Evolutionary conservation across 2,888 invertebrate species (phyloP).

Genomic region (Polyommatus iphigenia): DNA sequence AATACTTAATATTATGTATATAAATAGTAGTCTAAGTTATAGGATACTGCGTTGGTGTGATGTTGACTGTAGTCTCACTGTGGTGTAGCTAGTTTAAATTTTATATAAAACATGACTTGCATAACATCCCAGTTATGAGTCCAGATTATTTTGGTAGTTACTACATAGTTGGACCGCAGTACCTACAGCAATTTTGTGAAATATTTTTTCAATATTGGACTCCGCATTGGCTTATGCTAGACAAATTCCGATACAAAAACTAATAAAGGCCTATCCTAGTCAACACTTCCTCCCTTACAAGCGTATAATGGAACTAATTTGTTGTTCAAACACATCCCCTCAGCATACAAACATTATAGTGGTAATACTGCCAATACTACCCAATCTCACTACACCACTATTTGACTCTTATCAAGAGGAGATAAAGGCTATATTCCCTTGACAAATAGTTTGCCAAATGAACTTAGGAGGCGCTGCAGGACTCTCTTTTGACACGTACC

Average conservation of each 20-base stretch:
- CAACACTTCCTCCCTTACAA: conserved; percentile 65
- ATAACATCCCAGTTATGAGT: too few species aligned
- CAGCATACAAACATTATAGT: conserved; percentile 63
- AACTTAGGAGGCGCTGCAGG: conserved; percentile 51
- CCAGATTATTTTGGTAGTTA: too few species aligned
- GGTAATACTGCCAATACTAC: conserved; percentile 45
- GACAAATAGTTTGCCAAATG: not conserved
- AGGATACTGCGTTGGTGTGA: too few species aligned
- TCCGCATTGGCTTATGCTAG: not conserved
- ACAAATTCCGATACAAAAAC: conserved; percentile 1
- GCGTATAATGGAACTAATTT: conserved; percentile 78
- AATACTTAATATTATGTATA: too few species aligned
- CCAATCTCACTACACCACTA: not conserved
- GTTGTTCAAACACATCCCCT: conserved; percentile 76
- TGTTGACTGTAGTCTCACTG: too few species aligned
- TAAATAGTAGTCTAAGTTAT: too few species aligned
- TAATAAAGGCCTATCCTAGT: conserved; percentile 50
- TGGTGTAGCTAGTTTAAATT: too few species aligned
- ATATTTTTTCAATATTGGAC: not conserved
- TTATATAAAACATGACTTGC: too few species aligned
- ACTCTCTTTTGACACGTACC: conserved; percentile 71
- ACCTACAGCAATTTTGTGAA: not conserved
- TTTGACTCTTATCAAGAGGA: not conserved
- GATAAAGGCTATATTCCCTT: conserved; percentile 34
- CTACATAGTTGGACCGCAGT: not conserved